Conservation (phyloP, 2,888 invertebrate genomes). For the Chrysolina oricalcia region DNA sequence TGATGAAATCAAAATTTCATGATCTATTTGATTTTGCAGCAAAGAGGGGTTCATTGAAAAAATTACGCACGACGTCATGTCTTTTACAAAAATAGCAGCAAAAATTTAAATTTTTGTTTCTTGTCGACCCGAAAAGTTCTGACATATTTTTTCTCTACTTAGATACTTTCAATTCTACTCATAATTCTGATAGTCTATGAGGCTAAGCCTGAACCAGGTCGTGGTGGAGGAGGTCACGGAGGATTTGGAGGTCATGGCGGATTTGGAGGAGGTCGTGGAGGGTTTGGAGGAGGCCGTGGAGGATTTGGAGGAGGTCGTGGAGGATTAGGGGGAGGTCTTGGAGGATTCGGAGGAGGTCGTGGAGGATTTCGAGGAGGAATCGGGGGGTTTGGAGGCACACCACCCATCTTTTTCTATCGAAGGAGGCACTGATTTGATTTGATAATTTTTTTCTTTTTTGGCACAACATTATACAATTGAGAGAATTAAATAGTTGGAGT, state of each 20-base stretch:
- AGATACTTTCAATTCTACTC: neutral
- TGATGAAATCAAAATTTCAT: no score
- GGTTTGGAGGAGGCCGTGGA: neutral
- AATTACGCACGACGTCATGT: no score
- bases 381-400: neutral
- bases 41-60: no score
- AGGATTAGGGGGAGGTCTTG: neutral
- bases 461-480: no score
- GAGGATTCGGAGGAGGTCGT: neutral
- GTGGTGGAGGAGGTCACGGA: neutral
- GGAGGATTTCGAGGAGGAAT: neutral
- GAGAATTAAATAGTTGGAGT: no score
- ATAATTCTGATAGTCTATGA: neutral
- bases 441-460: neutral
- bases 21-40: no score
- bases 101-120: no score
- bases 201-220: neutral
- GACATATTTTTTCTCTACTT: neutral
- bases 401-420: neutral
- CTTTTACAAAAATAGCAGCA: no score
- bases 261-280: neutral
- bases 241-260: neutral
- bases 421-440: neutral
- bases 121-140: no score
- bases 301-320: neutral